Conservation (phyloP, 2,797 vertebrate genomes). For the Pantherophis alleghaniensis region DNA sequence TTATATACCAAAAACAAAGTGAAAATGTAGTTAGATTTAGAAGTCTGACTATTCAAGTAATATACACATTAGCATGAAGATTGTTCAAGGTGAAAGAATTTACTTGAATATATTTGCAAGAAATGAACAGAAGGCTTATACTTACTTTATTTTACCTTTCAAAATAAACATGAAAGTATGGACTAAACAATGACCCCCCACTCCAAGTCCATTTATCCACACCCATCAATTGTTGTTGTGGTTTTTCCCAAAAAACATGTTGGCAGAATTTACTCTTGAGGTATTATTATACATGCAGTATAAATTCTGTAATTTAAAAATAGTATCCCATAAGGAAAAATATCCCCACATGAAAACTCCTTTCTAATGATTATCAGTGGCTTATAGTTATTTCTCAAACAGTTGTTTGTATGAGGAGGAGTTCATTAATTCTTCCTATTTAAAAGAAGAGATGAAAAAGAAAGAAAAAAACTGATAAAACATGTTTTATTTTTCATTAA, state of each 20-base stretch:
- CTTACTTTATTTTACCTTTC: background rate
- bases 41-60: background rate
- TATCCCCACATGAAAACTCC: background rate
- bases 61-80: background rate
- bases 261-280: background rate
- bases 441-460: background rate
- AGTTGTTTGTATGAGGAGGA: background rate
- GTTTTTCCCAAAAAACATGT: background rate
- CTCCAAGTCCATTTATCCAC: background rate
- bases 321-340: background rate
- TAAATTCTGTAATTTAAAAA: background rate
- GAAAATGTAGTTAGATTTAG: background rate
- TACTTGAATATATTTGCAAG: background rate
- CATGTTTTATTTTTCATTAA: background rate
- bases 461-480: background rate
- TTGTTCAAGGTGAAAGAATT: background rate
- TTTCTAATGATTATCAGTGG: background rate
- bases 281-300: background rate
- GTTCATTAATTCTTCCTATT: background rate
- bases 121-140: background rate
- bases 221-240: background rate
- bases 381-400: background rate
- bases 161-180: background rate
- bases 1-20: background rate
- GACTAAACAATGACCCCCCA: background rate